phyloP scores from a whole-genome alignment of 2,888 invertebrate species.

The Bursaphelenchus okinawaensis region DNA sequence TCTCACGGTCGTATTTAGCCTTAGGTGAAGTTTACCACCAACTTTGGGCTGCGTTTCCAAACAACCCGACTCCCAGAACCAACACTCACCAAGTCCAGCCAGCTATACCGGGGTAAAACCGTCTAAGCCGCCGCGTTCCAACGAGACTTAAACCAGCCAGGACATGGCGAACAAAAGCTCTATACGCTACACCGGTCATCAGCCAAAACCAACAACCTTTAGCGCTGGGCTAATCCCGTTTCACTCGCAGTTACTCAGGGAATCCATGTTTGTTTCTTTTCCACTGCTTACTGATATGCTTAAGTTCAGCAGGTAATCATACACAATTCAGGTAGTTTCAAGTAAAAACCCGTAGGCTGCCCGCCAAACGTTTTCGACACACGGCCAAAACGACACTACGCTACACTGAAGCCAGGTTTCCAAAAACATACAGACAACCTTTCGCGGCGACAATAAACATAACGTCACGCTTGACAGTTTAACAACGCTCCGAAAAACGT shows the following conservation, averaged over 20 bases:
- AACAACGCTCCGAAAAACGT: no score
- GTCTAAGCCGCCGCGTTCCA: conserved; percentile 52
- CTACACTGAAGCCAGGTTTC: no score
- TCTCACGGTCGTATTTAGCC: conserved; percentile 67
- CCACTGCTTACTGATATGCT: conserved; percentile 71
- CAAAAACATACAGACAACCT: no score
- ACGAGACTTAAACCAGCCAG: conserved; percentile 33
- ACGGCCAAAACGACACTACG: no score
- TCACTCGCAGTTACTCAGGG: conserved; percentile 68
- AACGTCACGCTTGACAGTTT: no score
- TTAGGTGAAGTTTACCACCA: conserved; percentile 66
- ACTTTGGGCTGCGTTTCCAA: conserved; percentile 67
- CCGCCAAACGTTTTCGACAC: no score
- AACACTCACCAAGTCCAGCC: conserved; percentile 23
- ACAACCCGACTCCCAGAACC: conserved; percentile 65
- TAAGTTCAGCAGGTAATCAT: conserved; percentile 63
- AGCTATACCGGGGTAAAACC: conserved; percentile 60
- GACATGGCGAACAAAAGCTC: conserved; percentile 52
- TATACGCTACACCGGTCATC: conserved; percentile 64
- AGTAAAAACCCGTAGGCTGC: no score
- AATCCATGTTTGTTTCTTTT: conserved; percentile 69
- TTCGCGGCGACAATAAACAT: no score
- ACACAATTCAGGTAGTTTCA: conserved; percentile 22
- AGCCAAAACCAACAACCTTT: conserved; percentile 61
- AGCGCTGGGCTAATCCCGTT: conserved; percentile 67